These are phyloP conservation scores for Drosophila erecta DNA, from an alignment of 1,140 invertebrate species.

Conservation along the genomic window DNA sequence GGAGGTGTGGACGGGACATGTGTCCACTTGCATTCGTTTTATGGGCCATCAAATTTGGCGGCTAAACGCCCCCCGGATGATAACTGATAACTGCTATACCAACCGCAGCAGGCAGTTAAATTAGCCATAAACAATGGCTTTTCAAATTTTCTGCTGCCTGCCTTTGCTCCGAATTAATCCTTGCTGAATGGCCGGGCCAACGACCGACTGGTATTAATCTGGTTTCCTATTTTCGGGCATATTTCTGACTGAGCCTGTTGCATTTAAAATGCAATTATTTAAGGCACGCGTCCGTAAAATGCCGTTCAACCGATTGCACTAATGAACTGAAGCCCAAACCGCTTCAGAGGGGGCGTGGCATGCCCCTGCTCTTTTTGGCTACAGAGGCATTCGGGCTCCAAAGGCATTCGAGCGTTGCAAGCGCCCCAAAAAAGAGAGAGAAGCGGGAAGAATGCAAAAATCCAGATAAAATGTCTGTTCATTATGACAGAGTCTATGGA, in stretches of 20 bases:
- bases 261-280: slow-evolving; percentile 83
- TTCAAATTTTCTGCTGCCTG: slow-evolving; percentile 24
- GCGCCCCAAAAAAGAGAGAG: slow-evolving; percentile 32
- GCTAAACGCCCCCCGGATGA: slow-evolving; percentile 37
- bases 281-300: slow-evolving; percentile 80
- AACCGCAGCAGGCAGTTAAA: slow-evolving; percentile 46
- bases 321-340: slow-evolving; percentile 68
- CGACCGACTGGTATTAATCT: slow-evolving; percentile 28
- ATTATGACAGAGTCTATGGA: slow-evolving; percentile 35
- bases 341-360: slow-evolving; percentile 12
- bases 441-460: slow-evolving; percentile 30
- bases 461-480: slow-evolving; percentile 50
- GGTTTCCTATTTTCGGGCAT: slow-evolving; percentile 28
- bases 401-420: slow-evolving; percentile 65
- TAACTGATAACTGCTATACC: slow-evolving; percentile 19
- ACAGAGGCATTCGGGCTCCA: slow-evolving; percentile 21
- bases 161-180: slow-evolving; percentile 35
- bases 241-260: slow-evolving; percentile 53
- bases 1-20: slow-evolving; percentile 22
- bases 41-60: slow-evolving; percentile 46
- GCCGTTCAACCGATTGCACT: slow-evolving; percentile 78
- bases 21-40: slow-evolving; percentile 41
- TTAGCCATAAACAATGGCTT: slow-evolving; percentile 61
- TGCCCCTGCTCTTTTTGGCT: slow-evolving; percentile 2
- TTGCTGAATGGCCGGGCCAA: slow-evolving; percentile 43